Evolutionary conservation across 2,113 vertebrate genomes (phyloP).

Genomic region (Rhea americana): DNA sequence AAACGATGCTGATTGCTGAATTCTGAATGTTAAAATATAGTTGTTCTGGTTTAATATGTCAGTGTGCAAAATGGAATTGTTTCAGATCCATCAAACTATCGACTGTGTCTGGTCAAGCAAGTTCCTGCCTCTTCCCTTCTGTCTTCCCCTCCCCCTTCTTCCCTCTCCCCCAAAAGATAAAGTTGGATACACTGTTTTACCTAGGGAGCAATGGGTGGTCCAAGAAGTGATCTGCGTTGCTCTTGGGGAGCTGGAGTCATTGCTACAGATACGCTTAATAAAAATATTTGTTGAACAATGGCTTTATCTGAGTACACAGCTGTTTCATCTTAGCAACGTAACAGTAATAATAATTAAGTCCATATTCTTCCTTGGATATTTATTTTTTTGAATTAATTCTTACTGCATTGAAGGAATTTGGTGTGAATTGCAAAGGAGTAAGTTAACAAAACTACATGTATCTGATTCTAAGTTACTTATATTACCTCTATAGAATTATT

Average conservation of each 20-base stretch:
- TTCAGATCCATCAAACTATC: neutral
- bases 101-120: neutral
- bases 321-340: slow-evolving; percentile 79
- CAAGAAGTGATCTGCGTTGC: slow-evolving; percentile 30
- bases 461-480: slow-evolving; percentile 35
- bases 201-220: slow-evolving; percentile 73
- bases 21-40: neutral
- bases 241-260: slow-evolving; percentile 69
- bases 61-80: neutral
- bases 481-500: slow-evolving; percentile 13
- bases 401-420: slow-evolving; percentile 68
- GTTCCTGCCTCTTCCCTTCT: neutral
- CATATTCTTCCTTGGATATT: slow-evolving; percentile 77
- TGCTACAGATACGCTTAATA: slow-evolving; percentile 66
- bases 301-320: slow-evolving; percentile 77
- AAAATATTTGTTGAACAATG: slow-evolving; percentile 77
- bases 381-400: slow-evolving; percentile 77
- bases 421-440: slow-evolving; percentile 63
- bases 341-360: slow-evolving; percentile 76
- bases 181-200: slow-evolving; percentile 41
- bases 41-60: neutral
- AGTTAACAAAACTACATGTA: slow-evolving; percentile 18
- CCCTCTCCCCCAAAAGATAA: neutral
- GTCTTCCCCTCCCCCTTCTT: neutral
- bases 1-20: neutral